Evolutionary conservation across 2,797 vertebrate species (phyloP).

Genomic region (Serranus cabrilla): DNA sequence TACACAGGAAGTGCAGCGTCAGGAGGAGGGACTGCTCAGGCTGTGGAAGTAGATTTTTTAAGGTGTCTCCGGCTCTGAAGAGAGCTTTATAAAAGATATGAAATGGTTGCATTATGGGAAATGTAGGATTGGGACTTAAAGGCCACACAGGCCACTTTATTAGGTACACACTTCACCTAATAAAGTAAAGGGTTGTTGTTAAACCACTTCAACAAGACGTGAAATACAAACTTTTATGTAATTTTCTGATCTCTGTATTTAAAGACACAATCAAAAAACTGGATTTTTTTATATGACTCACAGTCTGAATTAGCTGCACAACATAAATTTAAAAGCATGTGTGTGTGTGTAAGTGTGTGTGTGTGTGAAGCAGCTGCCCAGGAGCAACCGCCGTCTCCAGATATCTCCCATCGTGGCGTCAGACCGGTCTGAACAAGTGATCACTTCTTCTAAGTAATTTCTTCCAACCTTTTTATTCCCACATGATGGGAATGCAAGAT

Average conservation of each 20-base stretch:
- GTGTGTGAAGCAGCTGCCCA: constrained; percentile 1
- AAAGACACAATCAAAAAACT: not conserved
- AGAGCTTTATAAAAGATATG: not conserved
- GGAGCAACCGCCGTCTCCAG: constrained; percentile 24
- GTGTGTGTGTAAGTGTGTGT: too few species aligned
- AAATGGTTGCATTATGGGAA: not conserved
- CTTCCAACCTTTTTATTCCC: constrained; percentile 40
- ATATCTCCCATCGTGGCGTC: constrained; percentile 34
- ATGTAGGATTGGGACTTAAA: too few species aligned
- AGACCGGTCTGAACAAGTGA: constrained; percentile 34
- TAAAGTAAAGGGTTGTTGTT: not conserved
- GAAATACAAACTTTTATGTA: not conserved
- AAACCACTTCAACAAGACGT: not conserved
- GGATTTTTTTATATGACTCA: not conserved
- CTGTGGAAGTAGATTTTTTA: not conserved
- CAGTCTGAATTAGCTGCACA: not conserved
- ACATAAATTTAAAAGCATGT: not conserved
- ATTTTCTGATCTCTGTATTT: not conserved
- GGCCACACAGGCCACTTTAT: too few species aligned
- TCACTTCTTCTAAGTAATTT: constrained; percentile 41
- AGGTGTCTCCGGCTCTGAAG: not conserved
- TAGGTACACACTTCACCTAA: too few species aligned
- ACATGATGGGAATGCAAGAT: constrained; percentile 36
- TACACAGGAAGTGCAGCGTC: not conserved
- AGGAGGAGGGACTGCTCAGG: not conserved